A percentile compares a stretch with the other conserved stretches of the same genome.
phyloP scores from a whole-genome alignment of 1,140 invertebrate genomes.

The Conus ventricosus region DNA sequence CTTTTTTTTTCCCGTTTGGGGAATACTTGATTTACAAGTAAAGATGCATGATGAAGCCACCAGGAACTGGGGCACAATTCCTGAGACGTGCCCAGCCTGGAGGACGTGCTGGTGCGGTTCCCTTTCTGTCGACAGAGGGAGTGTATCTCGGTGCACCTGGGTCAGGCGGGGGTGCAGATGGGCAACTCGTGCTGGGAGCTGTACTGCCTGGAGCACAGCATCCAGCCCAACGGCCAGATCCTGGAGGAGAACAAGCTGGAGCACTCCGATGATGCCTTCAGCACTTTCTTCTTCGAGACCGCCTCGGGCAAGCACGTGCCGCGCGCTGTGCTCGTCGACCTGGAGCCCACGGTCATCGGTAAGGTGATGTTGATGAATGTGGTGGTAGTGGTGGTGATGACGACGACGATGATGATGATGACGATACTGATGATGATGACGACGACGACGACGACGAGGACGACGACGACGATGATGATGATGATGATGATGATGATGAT shows the following conservation, averaged over 20 bases:
- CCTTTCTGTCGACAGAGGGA: conserved; percentile 76
- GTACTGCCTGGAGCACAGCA: conserved; percentile 92
- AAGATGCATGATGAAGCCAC: too few relatives aligned
- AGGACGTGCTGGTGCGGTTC: not conserved
- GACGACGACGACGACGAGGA: not conserved
- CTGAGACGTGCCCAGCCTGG: not conserved
- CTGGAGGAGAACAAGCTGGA: conserved; percentile 65
- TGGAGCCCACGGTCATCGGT: conserved; percentile 33
- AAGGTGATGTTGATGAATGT: not conserved
- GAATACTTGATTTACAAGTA: too few relatives aligned
- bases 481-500: not conserved
- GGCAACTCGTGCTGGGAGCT: conserved; percentile 80
- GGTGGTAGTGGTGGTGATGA: not conserved
- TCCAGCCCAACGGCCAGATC: conserved; percentile 87
- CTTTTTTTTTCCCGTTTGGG: not conserved
- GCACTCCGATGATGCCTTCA: conserved; percentile 88
- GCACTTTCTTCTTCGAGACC: conserved; percentile 93
- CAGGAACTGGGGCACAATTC: not conserved
- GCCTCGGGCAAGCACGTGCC: conserved; percentile 73
- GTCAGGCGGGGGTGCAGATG: conserved; percentile 91
- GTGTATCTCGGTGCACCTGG: conserved; percentile 90
- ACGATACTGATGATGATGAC: not conserved
- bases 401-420: not conserved
- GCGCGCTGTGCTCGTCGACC: conserved; percentile 31
- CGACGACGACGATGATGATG: too few relatives aligned